Conservation (phyloP, 2,888 invertebrate species). For the Cantharis flavilabris region DNA sequence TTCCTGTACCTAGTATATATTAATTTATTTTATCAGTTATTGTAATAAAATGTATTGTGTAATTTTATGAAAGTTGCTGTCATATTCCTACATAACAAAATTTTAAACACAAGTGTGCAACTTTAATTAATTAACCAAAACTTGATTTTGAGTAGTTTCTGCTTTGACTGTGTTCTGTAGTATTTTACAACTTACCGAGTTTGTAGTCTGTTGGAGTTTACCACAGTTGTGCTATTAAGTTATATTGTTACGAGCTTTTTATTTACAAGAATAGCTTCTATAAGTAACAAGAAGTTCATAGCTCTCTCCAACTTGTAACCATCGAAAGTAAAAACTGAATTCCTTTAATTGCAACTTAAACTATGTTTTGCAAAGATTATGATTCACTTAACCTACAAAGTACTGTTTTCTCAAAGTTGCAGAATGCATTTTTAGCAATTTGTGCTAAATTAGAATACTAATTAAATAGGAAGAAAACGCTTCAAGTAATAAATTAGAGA, state of each 20-base stretch:
- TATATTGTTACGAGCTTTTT: conserved; percentile 31
- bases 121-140: conserved; percentile 31
- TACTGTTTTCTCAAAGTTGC: not conserved
- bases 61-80: conserved; percentile 1
- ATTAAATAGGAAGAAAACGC: not conserved
- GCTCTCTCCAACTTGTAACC: not conserved
- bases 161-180: conserved; percentile 31
- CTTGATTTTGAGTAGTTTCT: conserved; percentile 31
- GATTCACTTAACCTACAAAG: not conserved
- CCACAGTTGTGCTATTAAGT: conserved; percentile 31
- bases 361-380: not conserved
- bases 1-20: too few relatives aligned
- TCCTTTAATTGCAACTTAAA: not conserved
- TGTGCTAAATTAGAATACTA: not conserved
- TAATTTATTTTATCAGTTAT: not conserved
- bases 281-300: not conserved
- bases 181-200: conserved; percentile 29
- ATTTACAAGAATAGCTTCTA: conserved; percentile 20
- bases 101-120: conserved; percentile 21
- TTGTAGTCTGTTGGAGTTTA: conserved; percentile 28
- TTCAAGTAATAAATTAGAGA: not conserved
- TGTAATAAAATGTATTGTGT: not conserved
- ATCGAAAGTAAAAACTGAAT: not conserved
- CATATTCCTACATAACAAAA: conserved; percentile 11
- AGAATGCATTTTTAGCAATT: not conserved